Conservation (phyloP, 2,797 vertebrate genomes). For the Rhadinocentrus ornatus region DNA sequence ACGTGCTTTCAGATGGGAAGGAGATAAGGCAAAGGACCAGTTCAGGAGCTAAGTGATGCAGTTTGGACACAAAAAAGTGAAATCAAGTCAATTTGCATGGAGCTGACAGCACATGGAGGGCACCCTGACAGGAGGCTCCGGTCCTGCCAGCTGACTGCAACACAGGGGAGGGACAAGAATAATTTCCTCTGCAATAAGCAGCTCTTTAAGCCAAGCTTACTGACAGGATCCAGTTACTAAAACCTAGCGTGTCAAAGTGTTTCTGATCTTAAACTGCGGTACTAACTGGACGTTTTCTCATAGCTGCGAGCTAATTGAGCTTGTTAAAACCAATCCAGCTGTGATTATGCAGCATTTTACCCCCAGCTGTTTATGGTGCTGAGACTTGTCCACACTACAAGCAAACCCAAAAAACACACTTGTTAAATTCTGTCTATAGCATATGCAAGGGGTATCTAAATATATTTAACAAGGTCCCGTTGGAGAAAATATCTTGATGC, state of each 20-base stretch:
- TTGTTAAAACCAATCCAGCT: constrained; percentile 68
- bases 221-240: constrained; percentile 8
- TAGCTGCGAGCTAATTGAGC: constrained; percentile 66
- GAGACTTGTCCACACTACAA: constrained; percentile 43
- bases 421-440: constrained; percentile 34
- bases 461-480: no score
- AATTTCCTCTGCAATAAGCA: constrained; percentile 17
- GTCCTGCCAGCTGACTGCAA: constrained; percentile 31
- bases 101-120: constrained; percentile 46
- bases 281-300: constrained; percentile 57
- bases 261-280: constrained; percentile 48
- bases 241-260: constrained; percentile 24
- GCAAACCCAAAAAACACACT: constrained; percentile 50
- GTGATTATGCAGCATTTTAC: constrained; percentile 52
- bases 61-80: constrained; percentile 65
- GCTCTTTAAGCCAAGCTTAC: constrained; percentile 22
- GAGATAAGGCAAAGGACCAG: constrained; percentile 32
- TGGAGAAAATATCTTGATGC: no score
- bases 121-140: constrained; percentile 38
- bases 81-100: constrained; percentile 62
- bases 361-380: constrained; percentile 55
- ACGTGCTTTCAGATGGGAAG: constrained; percentile 2
- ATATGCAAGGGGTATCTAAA: constrained; percentile 2
- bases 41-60: constrained; percentile 71
- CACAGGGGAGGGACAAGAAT: constrained; percentile 15